Percentiles rank a stretch among this genome's conserved stretches.
Evolutionary conservation across 2,113 vertebrate genomes (phyloP).

Genomic region (Leptosomus discolor): DNA sequence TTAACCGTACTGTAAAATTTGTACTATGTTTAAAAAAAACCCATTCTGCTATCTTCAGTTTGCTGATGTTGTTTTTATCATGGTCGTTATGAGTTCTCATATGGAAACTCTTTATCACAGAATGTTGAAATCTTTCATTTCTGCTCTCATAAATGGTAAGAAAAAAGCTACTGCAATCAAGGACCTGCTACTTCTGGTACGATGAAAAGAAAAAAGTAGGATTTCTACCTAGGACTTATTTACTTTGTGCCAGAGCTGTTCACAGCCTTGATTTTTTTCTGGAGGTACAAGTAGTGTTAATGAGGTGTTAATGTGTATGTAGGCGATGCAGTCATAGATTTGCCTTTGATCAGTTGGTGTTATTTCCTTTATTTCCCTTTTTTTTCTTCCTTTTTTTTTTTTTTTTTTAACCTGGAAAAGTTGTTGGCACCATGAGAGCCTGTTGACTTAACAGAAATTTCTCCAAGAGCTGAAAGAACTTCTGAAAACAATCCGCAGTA

Average conservation of each 20-base stretch:
- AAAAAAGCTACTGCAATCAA: background rate
- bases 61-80: background rate
- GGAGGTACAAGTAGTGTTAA: background rate
- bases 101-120: background rate
- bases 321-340: background rate
- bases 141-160: background rate
- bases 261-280: background rate
- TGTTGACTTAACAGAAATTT: slow-evolving; percentile 46
- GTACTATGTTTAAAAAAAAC: background rate
- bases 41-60: background rate
- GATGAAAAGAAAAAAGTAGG: background rate
- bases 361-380: background rate
- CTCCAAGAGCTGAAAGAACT: slow-evolving; percentile 26
- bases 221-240: background rate
- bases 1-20: background rate
- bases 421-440: background rate
- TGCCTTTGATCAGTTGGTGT: background rate
- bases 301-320: slow-evolving; percentile 11
- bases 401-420: background rate
- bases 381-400: background rate
- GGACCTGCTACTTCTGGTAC: background rate
- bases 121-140: background rate
- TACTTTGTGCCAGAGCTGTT: background rate
- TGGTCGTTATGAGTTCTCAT: background rate
- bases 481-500: slow-evolving; percentile 4